Evolutionary conservation across 2,888 invertebrate species (phyloP).

Genomic region (Lepidonotus clava): DNA sequence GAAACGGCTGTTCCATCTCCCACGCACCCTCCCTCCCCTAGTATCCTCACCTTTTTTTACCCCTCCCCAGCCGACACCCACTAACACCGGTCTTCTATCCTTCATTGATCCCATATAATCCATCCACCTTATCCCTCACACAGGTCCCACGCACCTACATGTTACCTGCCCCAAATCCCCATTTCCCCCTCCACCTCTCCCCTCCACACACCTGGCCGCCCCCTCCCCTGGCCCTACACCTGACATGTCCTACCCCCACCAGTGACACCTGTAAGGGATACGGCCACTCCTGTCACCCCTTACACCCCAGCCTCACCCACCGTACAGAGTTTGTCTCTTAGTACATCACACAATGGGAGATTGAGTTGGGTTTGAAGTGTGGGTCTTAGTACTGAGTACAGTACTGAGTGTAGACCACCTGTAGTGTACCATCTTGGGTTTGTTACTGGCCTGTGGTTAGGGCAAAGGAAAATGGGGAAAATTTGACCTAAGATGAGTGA

Average conservation of each 20-base stretch:
- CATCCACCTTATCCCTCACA: no score
- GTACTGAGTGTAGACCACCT: no score
- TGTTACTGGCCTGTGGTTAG: no score
- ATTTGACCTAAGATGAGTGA: no score
- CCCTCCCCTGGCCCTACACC: neutral
- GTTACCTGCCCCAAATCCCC: neutral
- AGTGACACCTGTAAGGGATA: neutral
- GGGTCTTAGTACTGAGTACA: no score
- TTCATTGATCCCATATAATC: no score
- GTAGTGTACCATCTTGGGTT: no score
- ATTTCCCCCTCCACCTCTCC: neutral
- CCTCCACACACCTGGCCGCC: neutral
- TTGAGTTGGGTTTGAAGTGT: no score
- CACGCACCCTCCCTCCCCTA: neutral
- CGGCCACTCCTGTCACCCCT: neutral
- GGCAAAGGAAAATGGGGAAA: no score
- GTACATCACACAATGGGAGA: no score
- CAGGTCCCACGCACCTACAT: neutral
- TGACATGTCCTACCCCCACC: neutral
- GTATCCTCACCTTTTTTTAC: neutral
- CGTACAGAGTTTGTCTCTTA: no score
- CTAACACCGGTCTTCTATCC: no score
- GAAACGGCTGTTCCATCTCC: constrained; percentile 4
- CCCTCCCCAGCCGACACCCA: neutral
- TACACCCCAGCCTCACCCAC: neutral